Base-by-base conservation (phyloP, 1,140 invertebrate genomes). In the Diprion similis region DNA sequence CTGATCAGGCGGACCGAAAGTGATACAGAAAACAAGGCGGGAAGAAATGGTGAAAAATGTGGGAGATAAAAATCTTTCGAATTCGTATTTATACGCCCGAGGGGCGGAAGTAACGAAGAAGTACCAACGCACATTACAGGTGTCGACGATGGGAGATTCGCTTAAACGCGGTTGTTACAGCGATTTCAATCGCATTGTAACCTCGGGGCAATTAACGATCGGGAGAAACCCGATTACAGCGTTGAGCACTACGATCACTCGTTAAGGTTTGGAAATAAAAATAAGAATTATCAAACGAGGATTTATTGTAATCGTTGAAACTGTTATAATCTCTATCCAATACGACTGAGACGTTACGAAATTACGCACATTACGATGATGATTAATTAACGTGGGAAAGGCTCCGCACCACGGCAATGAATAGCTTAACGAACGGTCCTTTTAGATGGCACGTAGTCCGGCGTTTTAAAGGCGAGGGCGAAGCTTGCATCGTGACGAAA, bases 131-230 rank as follows among this genome's bases (percentile, higher is more conserved):
- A 37, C 24, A 6, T 6, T 59, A 59, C 51, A 59, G 51, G 51
- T 59, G 51, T 59, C 51, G 51, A 59, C 51, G 6, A 59, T 15
- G 51, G 6, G 51, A 59, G 51, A 59, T 59, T 59, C 51, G 51
- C 51, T 59, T 59, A 59, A 59, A 59, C 51, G 51, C 51, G 51
- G 51, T 59, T 59, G 51, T 59, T 59, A 59, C 51, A 59, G 51
- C 51, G 51, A 59, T 59, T 59, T 13, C 11, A 59, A 59, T 59
- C 51, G 51, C 51, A 59, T 59, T 59, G 51, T 59, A 17, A 59
- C 51, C 51, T 37, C 51, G 51, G 15, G 51, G 51, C 51, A 59
- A 59, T 59, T 59, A 59, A 59, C 51, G 51, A 59, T 59, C 51
- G 51, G n/a, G 51, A 59, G 51, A 59, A 59, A 59, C 51, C n/a